These are phyloP conservation scores for Zaprionus kolodkinae DNA, from an alignment of 1,140 invertebrate genomes.

Conservation along the genomic window DNA sequence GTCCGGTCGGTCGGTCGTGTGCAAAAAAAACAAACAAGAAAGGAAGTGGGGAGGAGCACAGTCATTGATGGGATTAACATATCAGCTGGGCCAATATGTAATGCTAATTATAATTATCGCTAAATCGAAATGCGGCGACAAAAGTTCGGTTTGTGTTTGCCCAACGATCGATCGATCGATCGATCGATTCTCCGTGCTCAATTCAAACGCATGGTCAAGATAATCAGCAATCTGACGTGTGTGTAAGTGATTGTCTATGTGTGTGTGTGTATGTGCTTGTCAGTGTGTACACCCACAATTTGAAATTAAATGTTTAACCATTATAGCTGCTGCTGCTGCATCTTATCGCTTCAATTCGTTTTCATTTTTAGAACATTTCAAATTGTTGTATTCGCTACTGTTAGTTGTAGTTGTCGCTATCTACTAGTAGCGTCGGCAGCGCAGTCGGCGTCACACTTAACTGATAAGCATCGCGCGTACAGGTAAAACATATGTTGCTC, in stretches of 20 bases:
- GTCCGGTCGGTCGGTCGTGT: slow-evolving; percentile 5
- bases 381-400: slow-evolving; percentile 31
- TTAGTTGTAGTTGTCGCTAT: slow-evolving; percentile 3
- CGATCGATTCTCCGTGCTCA: slow-evolving; percentile 11
- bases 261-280: not conserved
- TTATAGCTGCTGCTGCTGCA: slow-evolving; percentile 6
- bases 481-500: slow-evolving; percentile 50
- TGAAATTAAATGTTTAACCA: slow-evolving; percentile 9
- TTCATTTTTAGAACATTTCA: slow-evolving; percentile 39
- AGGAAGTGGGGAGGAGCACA: too few relatives aligned
- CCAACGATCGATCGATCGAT: not conserved
- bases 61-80: slow-evolving; percentile 5
- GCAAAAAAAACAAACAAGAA: slow-evolving; percentile 31
- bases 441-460: slow-evolving; percentile 37
- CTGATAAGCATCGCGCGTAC: slow-evolving; percentile 45
- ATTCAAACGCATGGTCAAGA: slow-evolving; percentile 1
- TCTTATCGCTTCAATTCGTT: slow-evolving; percentile 39
- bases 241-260: not conserved
- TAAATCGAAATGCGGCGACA: slow-evolving; percentile 18
- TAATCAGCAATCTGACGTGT: not conserved
- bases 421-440: not conserved
- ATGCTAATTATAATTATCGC: slow-evolving; percentile 33
- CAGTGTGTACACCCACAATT: slow-evolving; percentile 21
- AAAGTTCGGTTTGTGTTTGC: not conserved
- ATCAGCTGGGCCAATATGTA: slow-evolving; percentile 8